Evolutionary conservation across 1,140 invertebrate species (phyloP).

Genomic region (Euglossa dilemma): DNA sequence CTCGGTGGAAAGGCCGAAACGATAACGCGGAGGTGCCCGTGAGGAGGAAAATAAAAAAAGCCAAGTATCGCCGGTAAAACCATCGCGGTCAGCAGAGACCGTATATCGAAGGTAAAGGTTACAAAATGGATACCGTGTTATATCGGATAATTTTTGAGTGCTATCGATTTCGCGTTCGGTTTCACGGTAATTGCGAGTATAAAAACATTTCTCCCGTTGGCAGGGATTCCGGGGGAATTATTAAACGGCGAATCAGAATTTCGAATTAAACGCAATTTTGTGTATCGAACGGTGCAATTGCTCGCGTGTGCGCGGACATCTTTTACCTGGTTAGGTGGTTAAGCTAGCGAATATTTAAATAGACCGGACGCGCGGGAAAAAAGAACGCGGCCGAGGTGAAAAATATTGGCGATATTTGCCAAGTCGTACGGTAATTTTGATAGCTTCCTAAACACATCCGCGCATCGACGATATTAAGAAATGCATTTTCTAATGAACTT

Average conservation of each 20-base stretch:
- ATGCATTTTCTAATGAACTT: conserved; percentile 10
- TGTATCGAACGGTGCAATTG: not conserved
- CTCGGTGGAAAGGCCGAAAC: not conserved
- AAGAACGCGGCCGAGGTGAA: not conserved
- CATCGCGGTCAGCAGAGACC: too few species aligned
- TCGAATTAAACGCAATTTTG: not conserved
- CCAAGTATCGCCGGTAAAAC: too few species aligned
- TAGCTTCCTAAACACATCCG: not conserved
- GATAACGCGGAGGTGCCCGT: not conserved
- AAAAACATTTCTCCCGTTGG: not conserved
- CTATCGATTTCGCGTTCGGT: not conserved
- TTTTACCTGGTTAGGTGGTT: not conserved
- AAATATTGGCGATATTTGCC: not conserved
- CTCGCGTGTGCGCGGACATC: not conserved
- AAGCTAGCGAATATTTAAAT: not conserved
- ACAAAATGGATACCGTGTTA: not conserved
- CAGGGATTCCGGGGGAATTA: not conserved
- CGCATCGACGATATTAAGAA: not conserved
- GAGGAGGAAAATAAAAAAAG: not conserved
- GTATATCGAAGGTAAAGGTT: not conserved
- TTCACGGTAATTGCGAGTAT: not conserved
- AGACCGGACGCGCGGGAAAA: not conserved
- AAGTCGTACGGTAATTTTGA: not conserved
- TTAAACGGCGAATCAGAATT: not conserved
- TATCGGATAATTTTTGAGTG: not conserved